A percentile compares a stretch with the other conserved stretches of the same genome.
phyloP scores from a whole-genome alignment of 2,797 vertebrate genomes.

The Sebastes alutus region DNA sequence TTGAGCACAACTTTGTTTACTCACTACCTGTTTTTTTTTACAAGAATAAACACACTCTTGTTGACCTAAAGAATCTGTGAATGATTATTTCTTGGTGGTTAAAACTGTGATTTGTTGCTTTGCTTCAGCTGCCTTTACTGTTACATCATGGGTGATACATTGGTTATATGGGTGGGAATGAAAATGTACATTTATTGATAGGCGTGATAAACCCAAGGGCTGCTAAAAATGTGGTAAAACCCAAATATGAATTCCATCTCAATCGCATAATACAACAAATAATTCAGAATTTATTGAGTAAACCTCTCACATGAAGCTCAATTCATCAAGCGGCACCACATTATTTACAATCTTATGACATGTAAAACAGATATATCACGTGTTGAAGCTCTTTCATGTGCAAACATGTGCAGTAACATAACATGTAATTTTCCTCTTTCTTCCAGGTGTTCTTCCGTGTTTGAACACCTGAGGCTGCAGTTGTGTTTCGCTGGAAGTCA shows the following conservation, averaged over 20 bases:
- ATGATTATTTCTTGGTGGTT: slow-evolving; percentile 8
- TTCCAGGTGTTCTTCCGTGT: too few species aligned
- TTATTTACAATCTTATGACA: neutral
- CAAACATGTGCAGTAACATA: too few species aligned
- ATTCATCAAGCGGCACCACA: neutral
- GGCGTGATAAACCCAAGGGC: neutral
- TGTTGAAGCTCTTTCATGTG: too few species aligned
- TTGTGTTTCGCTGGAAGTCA: too few species aligned
- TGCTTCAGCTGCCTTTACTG: neutral
- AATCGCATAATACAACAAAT: neutral
- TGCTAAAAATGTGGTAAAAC: neutral
- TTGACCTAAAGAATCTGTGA: slow-evolving; percentile 31
- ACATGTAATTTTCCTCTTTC: too few species aligned
- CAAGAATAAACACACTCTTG: slow-evolving; percentile 60
- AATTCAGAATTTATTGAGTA: neutral
- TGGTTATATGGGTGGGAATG: neutral
- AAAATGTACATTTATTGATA: neutral
- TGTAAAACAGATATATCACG: neutral
- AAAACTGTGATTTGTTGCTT: slow-evolving; percentile 1
- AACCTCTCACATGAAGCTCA: neutral
- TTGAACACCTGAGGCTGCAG: too few species aligned
- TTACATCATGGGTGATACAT: neutral
- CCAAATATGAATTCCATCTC: neutral
- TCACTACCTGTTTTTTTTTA: slow-evolving; percentile 23
- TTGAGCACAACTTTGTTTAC: slow-evolving; percentile 57